A percentile compares a stretch with the other conserved stretches of the same genome.
These are phyloP conservation scores for Sminthurides bifidus DNA, from an alignment of 1,140 invertebrate genomes.

Conservation along the genomic window DNA sequence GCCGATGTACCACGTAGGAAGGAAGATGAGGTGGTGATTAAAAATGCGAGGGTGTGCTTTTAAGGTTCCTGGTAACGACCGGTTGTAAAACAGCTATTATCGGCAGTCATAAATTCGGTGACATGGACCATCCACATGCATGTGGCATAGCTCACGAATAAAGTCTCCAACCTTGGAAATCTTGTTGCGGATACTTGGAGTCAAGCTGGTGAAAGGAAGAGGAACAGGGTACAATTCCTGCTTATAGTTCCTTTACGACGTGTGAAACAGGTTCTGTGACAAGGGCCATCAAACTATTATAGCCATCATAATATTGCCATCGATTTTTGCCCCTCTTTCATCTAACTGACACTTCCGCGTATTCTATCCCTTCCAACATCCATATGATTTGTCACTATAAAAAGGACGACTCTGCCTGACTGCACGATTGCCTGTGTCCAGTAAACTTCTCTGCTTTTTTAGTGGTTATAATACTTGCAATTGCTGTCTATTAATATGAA, in stretches of 20 bases:
- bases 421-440: background rate
- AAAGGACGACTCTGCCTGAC: background rate
- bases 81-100: too few species aligned
- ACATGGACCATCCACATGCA: too few species aligned
- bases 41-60: too few species aligned
- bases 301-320: background rate
- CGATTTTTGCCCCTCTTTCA: background rate
- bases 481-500: background rate
- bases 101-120: too few species aligned
- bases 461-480: background rate
- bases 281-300: background rate
- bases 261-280: background rate
- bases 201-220: too few species aligned
- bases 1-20: too few species aligned
- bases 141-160: too few species aligned
- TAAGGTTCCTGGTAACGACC: too few species aligned
- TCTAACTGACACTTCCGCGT: background rate
- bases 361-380: background rate
- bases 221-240: too few species aligned
- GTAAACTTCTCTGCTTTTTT: background rate
- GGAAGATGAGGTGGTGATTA: too few species aligned
- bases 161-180: too few species aligned
- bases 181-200: too few species aligned
- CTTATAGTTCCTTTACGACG: background rate
- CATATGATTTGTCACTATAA: background rate